A percentile compares a stretch with the other conserved stretches of the same genome.
These are phyloP conservation scores for Stenotaenia linearis DNA, from an alignment of 2,888 invertebrate species.

Conservation along the genomic window DNA sequence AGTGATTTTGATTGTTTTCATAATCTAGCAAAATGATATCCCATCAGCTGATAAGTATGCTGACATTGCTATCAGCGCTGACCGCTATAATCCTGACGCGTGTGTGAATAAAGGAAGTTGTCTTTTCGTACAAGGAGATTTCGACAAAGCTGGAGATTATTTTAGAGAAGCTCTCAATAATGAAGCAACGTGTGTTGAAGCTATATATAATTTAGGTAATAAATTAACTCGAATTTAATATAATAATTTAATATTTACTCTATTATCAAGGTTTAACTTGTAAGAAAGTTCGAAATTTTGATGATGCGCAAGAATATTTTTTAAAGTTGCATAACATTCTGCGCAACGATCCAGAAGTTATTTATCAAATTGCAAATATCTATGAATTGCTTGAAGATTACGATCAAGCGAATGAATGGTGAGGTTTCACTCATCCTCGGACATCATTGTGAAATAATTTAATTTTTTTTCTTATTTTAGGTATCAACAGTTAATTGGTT, in stretches of 20 bases:
- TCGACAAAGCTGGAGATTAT: slow-evolving; percentile 64
- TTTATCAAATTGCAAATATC: slow-evolving; percentile 71
- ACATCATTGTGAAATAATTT: background rate
- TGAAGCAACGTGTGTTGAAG: slow-evolving; percentile 76
- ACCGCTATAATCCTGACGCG: slow-evolving; percentile 72
- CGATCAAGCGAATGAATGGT: slow-evolving; percentile 54
- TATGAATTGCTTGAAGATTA: slow-evolving; percentile 62
- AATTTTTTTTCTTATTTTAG: slow-evolving; percentile 43
- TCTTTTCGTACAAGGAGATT: slow-evolving; percentile 62
- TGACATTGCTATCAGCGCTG: slow-evolving; percentile 65
- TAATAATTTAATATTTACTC: slow-evolving; percentile 19
- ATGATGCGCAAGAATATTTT: slow-evolving; percentile 72
- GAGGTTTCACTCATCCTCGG: slow-evolving; percentile 26
- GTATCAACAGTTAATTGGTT: slow-evolving; percentile 71
- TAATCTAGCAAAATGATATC: slow-evolving; percentile 65
- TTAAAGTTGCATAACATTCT: slow-evolving; percentile 67
- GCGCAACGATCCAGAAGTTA: slow-evolving; percentile 64
- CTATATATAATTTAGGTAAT: slow-evolving; percentile 71
- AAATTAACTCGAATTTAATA: background rate
- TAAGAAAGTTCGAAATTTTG: slow-evolving; percentile 62
- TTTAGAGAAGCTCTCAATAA: slow-evolving; percentile 69
- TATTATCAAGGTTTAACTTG: slow-evolving; percentile 59
- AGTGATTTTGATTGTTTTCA: background rate
- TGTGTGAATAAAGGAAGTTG: slow-evolving; percentile 81
- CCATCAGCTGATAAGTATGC: slow-evolving; percentile 71